A percentile compares a stretch with the other conserved stretches of the same genome.
These are phyloP conservation scores for Lepilemur ruficaudatus DNA, from an alignment of 2,797 vertebrate genomes.

Conservation along the genomic window DNA sequence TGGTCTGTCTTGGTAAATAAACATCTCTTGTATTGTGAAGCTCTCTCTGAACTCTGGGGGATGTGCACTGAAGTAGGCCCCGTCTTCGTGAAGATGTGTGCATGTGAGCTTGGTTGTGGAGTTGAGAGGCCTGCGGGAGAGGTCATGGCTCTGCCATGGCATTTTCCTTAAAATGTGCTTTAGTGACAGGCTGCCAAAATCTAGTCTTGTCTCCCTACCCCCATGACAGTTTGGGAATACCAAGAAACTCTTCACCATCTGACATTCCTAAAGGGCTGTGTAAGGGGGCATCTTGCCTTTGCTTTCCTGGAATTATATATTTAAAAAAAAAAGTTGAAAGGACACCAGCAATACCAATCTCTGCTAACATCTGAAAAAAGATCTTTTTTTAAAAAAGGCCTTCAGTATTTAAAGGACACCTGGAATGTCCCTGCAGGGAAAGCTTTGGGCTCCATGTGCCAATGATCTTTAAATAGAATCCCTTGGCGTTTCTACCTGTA, in stretches of 20 bases:
- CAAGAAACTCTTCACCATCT: neutral
- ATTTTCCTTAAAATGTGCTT: constrained; percentile 12
- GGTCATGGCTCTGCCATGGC: neutral
- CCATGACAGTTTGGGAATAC: neutral
- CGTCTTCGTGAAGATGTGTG: neutral
- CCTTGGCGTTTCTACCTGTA: neutral
- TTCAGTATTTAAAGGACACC: neutral
- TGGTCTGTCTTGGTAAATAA: constrained; percentile 71
- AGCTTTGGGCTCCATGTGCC: neutral
- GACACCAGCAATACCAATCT: constrained; percentile 9
- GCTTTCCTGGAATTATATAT: neutral
- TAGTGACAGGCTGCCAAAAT: neutral
- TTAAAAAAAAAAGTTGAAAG: neutral
- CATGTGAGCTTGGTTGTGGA: neutral
- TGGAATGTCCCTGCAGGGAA: neutral
- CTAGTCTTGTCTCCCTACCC: neutral
- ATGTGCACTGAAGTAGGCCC: neutral
- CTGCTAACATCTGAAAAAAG: constrained; percentile 1
- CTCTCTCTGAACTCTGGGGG: constrained; percentile 46
- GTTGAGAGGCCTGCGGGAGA: neutral
- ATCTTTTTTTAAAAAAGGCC: neutral
- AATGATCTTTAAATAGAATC: neutral
- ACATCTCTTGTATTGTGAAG: constrained; percentile 10
- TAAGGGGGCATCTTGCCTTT: neutral
- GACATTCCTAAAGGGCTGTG: neutral